A percentile compares a stretch with the other conserved stretches of the same genome.
Evolutionary conservation across 2,888 invertebrate species (phyloP).

Genomic region (Spatulosminthurus flaviceps): DNA sequence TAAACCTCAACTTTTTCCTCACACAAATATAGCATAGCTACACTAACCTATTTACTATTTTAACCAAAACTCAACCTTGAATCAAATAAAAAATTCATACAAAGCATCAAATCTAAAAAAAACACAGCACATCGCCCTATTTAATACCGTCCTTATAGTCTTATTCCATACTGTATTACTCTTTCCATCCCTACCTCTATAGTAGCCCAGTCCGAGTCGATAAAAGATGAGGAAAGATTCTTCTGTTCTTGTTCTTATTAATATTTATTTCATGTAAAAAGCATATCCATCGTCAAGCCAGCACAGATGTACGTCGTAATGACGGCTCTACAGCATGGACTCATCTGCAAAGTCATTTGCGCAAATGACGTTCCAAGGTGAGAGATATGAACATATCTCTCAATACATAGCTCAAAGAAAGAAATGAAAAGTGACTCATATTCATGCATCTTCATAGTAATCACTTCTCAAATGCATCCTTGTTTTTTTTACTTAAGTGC

Average conservation of each 20-base stretch:
- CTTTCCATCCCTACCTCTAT: too few species aligned
- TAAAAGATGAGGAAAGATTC: neutral
- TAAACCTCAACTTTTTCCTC: too few species aligned
- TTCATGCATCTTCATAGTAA: neutral
- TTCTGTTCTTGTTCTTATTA: neutral
- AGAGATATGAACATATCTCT: neutral
- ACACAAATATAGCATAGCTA: too few species aligned
- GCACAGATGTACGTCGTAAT: neutral
- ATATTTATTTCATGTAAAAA: conserved; percentile 5
- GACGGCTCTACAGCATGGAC: neutral
- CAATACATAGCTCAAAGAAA: neutral
- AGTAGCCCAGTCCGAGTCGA: neutral
- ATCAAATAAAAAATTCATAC: too few species aligned
- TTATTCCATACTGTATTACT: too few species aligned
- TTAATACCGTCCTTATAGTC: too few species aligned
- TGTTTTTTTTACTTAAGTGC: neutral
- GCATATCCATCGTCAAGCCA: neutral
- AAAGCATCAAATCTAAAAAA: too few species aligned
- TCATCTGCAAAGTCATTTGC: conserved; percentile 34
- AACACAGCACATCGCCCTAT: too few species aligned
- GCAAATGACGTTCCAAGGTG: conserved; percentile 23
- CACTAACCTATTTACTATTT: too few species aligned
- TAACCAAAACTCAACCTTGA: too few species aligned
- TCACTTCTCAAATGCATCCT: neutral
- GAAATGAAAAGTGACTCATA: conserved; percentile 18